phyloP scores from a whole-genome alignment of 2,888 invertebrate genomes.

The Drosophila diplacantha region DNA sequence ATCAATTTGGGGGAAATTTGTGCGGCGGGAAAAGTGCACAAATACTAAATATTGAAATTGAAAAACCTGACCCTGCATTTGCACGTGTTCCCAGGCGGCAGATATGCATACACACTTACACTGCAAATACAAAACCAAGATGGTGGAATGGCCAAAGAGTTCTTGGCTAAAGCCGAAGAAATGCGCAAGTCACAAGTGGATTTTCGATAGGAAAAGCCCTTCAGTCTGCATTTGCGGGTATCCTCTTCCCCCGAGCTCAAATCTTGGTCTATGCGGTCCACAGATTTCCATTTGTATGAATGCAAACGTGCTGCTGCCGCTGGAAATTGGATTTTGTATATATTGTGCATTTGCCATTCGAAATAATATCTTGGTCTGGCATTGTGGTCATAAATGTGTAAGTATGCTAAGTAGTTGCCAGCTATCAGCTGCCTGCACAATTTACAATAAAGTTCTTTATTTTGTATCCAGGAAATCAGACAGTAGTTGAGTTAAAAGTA shows the following conservation, averaged over 20 bases:
- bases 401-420: constrained; percentile 33
- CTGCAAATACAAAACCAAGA: constrained; percentile 48
- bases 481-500: background rate
- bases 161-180: constrained; percentile 26
- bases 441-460: constrained; percentile 12
- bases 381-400: constrained; percentile 40
- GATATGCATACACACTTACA: constrained; percentile 27
- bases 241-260: constrained; percentile 8
- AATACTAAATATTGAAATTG: constrained; percentile 29
- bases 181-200: constrained; percentile 61
- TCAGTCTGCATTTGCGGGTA: constrained; percentile 44
- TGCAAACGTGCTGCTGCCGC: constrained; percentile 11
- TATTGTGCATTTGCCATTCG: constrained; percentile 41
- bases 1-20: constrained; percentile 36
- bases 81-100: constrained; percentile 25
- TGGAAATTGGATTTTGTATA: constrained; percentile 51
- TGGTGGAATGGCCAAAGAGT: constrained; percentile 22
- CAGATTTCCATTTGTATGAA: constrained; percentile 27
- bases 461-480: background rate
- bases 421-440: constrained; percentile 6
- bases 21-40: constrained; percentile 7
- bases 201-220: constrained; percentile 49
- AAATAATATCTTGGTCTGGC: constrained; percentile 32
- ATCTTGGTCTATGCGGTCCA: constrained; percentile 7
- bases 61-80: constrained; percentile 21